A percentile compares a stretch with the other conserved stretches of the same genome.
Conservation (phyloP, 2,113 vertebrate species). For the Poeciliopsis retropinna region DNA sequence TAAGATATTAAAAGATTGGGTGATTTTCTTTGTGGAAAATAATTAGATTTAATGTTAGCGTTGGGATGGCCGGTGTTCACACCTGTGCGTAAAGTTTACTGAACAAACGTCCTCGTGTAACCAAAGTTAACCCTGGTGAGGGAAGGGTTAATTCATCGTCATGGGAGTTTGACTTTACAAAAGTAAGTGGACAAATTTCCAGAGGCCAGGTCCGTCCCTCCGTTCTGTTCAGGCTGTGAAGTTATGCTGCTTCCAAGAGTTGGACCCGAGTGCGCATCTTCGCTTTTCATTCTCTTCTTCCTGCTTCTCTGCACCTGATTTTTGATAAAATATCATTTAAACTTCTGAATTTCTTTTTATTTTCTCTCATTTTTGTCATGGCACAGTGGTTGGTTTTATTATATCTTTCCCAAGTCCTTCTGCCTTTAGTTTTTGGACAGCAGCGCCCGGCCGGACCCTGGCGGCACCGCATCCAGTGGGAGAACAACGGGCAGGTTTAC, state of each 20-base stretch:
- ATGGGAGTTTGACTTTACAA: conserved; percentile 50
- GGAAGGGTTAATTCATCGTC: conserved; percentile 67
- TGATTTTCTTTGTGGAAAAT: neutral
- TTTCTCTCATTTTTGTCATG: conserved; percentile 59
- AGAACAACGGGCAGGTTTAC: conserved; percentile 79
- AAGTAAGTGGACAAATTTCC: conserved; percentile 61
- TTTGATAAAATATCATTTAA: conserved; percentile 7
- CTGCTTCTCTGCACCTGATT: conserved; percentile 8
- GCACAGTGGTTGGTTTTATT: conserved; percentile 60
- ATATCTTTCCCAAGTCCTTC: conserved; percentile 63
- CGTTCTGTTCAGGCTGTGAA: conserved; percentile 39
- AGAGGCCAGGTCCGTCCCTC: conserved; percentile 31
- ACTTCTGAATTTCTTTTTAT: too few relatives aligned
- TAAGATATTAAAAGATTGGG: neutral
- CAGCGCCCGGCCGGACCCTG: conserved; percentile 64
- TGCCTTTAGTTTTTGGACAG: conserved; percentile 57
- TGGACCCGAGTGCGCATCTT: conserved; percentile 38
- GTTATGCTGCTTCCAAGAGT: conserved; percentile 45
- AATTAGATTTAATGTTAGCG: neutral
- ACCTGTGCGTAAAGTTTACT: conserved; percentile 72
- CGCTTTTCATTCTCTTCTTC: conserved; percentile 27
- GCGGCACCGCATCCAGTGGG: conserved; percentile 79
- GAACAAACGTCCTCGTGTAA: conserved; percentile 59
- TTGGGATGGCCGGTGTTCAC: conserved; percentile 47
- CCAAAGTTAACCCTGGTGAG: conserved; percentile 26